phyloP scores from a whole-genome alignment of 2,888 invertebrate species.

The Leptopilina syphax region DNA sequence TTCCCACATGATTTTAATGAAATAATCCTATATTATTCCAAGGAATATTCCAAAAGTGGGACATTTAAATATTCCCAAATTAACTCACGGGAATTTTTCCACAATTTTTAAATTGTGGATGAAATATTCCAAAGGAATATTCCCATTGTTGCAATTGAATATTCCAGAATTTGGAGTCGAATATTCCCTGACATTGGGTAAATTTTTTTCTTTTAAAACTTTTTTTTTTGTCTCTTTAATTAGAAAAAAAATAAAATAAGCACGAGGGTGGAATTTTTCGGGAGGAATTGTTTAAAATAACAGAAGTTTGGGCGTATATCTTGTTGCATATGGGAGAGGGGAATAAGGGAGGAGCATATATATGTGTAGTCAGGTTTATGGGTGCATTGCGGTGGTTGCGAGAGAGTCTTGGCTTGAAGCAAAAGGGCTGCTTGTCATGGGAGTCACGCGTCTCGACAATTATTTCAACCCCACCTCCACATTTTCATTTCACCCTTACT shows the following conservation, averaged over 20 bases:
- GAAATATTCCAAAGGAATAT: too few species aligned
- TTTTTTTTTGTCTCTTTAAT: too few species aligned
- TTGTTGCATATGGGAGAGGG: slow-evolving; percentile 33
- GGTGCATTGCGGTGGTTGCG: slow-evolving; percentile 72
- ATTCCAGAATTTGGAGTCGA: too few species aligned
- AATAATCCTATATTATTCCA: too few species aligned
- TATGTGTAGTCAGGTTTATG: slow-evolving; percentile 63
- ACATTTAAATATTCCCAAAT: too few species aligned
- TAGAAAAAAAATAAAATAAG: background rate
- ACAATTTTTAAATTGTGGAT: too few species aligned
- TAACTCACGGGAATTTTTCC: too few species aligned
- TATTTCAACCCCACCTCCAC: slow-evolving; percentile 64
- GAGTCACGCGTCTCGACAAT: slow-evolving; percentile 74
- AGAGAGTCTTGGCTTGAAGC: slow-evolving; percentile 60
- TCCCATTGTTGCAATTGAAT: too few species aligned
- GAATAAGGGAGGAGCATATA: slow-evolving; percentile 25
- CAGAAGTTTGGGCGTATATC: slow-evolving; percentile 16
- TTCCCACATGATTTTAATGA: too few species aligned
- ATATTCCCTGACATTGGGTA: too few species aligned
- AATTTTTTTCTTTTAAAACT: too few species aligned
- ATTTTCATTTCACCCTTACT: slow-evolving; percentile 1
- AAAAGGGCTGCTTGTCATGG: slow-evolving; percentile 69
- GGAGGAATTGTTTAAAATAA: slow-evolving; percentile 3
- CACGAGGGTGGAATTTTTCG: background rate
- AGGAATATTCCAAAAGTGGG: too few species aligned